Evolutionary conservation across 2,797 vertebrate genomes (phyloP), one percentile per base, ranked within the genome.

Genomic region (Acestrorhynchus altus): DNA sequence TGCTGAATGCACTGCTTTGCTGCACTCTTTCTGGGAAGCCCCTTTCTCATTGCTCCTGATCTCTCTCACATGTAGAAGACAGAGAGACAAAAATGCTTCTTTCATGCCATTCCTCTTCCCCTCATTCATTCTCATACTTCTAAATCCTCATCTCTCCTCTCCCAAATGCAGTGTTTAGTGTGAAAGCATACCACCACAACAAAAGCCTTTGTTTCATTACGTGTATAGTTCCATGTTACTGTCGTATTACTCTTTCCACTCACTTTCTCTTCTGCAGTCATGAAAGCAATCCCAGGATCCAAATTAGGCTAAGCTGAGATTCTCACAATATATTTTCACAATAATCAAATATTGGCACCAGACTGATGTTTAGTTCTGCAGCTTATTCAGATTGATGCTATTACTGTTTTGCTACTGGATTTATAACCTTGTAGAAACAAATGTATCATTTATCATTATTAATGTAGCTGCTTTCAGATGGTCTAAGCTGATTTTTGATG

Each of bases 21-120:
- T 18, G 54, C n/a, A 60, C 51, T 39, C 56, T 76, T 56, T 68
- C 63, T 42, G 40, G 63, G 49, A 44, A 67, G 24, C 11, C 63
- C 44, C 24, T 47, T 51, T 67, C 46, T 46, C 65, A 39, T 31
- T 46, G 39, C 49, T 40, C 16, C 46, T 63, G 31, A 63, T 66
- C 63, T 26, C 40, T 57, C 40, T 49, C 67, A 57, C 63, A 61
- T 60, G 47, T 72, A 11, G 24, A 18, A 51, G 28, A 22, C 11
- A 46, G 28, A 66, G 9, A 54, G 28, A 65, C 39, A 44, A 66
- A 47, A 68, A 76, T 82, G 78, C 81, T 51, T 68, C 77, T 73
- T 71, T 84, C 83, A 82, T 85, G 87, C 76, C 80, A 83, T 87
- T 78, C 81, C 81, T 81, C 78, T 87, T 74, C 57, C 54, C 46